Evolutionary conservation across 1,140 invertebrate genomes (phyloP).

Genomic region (Zaprionus ghesquierei): DNA sequence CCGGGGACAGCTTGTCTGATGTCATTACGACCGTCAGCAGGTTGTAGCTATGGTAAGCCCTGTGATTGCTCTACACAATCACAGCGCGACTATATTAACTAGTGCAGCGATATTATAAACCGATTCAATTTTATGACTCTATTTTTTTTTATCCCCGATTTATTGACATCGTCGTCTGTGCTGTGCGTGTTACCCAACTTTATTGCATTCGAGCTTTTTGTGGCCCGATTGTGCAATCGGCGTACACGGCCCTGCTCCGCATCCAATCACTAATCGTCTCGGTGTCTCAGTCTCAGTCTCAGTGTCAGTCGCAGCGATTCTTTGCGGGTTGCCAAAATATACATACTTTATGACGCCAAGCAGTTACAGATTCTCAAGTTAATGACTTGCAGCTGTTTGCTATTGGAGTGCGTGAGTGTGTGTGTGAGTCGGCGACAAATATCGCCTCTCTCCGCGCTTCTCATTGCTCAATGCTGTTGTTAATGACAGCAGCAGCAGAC

Average conservation of each 20-base stretch:
- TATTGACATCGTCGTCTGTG: constrained; percentile 52
- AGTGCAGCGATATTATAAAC: constrained; percentile 38
- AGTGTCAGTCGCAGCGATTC: neutral
- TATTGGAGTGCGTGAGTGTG: neutral
- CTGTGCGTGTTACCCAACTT: constrained; percentile 49
- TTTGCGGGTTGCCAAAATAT: neutral
- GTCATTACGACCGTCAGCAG: neutral
- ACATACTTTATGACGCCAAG: neutral
- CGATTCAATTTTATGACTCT: constrained; percentile 61
- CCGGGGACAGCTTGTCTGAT: neutral
- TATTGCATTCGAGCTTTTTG: constrained; percentile 42
- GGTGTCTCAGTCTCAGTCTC: neutral
- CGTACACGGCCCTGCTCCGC: neutral
- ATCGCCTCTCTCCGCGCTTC: neutral
- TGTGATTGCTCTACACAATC: neutral
- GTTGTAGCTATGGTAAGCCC: neutral
- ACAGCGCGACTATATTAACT: constrained; percentile 1
- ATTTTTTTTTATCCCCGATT: constrained; percentile 59
- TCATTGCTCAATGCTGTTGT: constrained; percentile 1
- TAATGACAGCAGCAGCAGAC: constrained; percentile 59
- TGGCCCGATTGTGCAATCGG: constrained; percentile 12
- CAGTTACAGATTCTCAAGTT: neutral
- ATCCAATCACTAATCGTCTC: neutral
- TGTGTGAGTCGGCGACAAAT: neutral
- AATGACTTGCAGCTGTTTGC: neutral